These are phyloP conservation scores for Scarus forsteni DNA, from an alignment of 2,797 vertebrate genomes.

Conservation along the genomic window DNA sequence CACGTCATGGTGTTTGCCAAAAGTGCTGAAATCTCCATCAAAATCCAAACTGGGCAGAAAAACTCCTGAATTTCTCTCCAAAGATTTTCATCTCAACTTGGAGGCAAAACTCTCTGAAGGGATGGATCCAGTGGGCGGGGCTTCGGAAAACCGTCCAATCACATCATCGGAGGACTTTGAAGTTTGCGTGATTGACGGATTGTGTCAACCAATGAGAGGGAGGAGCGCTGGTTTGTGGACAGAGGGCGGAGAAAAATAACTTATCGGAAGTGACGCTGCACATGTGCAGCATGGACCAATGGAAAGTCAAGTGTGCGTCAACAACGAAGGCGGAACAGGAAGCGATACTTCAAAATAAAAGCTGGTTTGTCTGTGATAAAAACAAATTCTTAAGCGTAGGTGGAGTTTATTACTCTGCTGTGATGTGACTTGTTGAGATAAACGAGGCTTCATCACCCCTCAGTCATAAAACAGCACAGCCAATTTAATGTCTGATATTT, in stretches of 20 bases:
- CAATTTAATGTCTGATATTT: too few relatives aligned
- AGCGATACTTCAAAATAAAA: slow-evolving; percentile 1
- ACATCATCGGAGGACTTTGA: slow-evolving; percentile 19
- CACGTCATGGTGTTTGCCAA: slow-evolving; percentile 63
- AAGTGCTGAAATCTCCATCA: slow-evolving; percentile 19
- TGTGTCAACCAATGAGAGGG: slow-evolving; percentile 42
- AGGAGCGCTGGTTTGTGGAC: slow-evolving; percentile 38
- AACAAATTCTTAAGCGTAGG: too few relatives aligned
- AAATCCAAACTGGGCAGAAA: slow-evolving; percentile 50
- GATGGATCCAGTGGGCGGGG: slow-evolving; percentile 44
- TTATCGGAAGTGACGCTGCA: slow-evolving; percentile 73
- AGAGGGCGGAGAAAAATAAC: slow-evolving; percentile 1
- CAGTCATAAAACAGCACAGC: too few relatives aligned
- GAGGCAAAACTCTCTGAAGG: slow-evolving; percentile 54
- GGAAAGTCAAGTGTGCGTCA: background rate
- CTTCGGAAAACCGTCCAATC: slow-evolving; percentile 61
- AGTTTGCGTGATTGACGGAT: slow-evolving; percentile 50
- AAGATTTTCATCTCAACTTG: slow-evolving; percentile 75
- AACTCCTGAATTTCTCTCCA: slow-evolving; percentile 53
- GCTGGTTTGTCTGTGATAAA: too few relatives aligned
- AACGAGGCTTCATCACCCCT: too few relatives aligned
- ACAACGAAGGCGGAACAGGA: background rate
- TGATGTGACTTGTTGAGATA: too few relatives aligned
- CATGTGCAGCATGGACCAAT: slow-evolving; percentile 27
- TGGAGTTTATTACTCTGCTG: too few relatives aligned